phyloP scores from a whole-genome alignment of 2,888 invertebrate species.

The Neoascia interrupta region DNA sequence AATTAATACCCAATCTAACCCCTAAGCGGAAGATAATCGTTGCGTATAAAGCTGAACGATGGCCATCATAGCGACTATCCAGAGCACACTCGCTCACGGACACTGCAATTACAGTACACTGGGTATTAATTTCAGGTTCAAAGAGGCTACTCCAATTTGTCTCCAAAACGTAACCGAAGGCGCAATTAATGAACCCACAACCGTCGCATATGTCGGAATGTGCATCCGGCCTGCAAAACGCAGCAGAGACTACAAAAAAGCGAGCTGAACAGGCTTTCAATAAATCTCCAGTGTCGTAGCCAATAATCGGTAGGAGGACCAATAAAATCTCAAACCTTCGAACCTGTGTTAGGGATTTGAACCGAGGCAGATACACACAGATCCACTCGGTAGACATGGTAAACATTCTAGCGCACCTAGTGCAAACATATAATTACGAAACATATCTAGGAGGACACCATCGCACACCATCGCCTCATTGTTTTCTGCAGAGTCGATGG shows the following conservation, averaged over 20 bases:
- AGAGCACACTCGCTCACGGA: slow-evolving; percentile 31
- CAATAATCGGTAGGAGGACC: slow-evolving; percentile 69
- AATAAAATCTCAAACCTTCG: slow-evolving; percentile 51
- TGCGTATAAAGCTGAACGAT: slow-evolving; percentile 24
- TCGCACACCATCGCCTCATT: slow-evolving; percentile 52
- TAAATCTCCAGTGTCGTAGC: slow-evolving; percentile 66
- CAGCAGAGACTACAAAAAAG: slow-evolving; percentile 7
- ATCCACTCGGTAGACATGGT: slow-evolving; percentile 34
- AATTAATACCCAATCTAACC: slow-evolving; percentile 63
- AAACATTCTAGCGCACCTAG: slow-evolving; percentile 58
- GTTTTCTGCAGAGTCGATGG: slow-evolving; percentile 36
- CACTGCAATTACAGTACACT: slow-evolving; percentile 56
- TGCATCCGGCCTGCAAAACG: slow-evolving; percentile 22
- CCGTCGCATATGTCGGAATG: too few relatives aligned
- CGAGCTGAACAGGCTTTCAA: slow-evolving; percentile 63
- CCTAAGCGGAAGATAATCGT: slow-evolving; percentile 50
- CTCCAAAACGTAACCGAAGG: slow-evolving; percentile 68
- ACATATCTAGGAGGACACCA: slow-evolving; percentile 64
- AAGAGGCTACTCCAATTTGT: slow-evolving; percentile 66
- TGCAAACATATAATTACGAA: slow-evolving; percentile 69
- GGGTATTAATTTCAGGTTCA: slow-evolving; percentile 65
- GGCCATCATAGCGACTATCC: slow-evolving; percentile 21
- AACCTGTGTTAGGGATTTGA: slow-evolving; percentile 35
- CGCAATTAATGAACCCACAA: slow-evolving; percentile 67
- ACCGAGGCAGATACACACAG: slow-evolving; percentile 29